A percentile compares a stretch with the other conserved stretches of the same genome.
These are phyloP conservation scores for Ceyx cyanopectus DNA, from an alignment of 2,113 vertebrate genomes.

Conservation along the genomic window DNA sequence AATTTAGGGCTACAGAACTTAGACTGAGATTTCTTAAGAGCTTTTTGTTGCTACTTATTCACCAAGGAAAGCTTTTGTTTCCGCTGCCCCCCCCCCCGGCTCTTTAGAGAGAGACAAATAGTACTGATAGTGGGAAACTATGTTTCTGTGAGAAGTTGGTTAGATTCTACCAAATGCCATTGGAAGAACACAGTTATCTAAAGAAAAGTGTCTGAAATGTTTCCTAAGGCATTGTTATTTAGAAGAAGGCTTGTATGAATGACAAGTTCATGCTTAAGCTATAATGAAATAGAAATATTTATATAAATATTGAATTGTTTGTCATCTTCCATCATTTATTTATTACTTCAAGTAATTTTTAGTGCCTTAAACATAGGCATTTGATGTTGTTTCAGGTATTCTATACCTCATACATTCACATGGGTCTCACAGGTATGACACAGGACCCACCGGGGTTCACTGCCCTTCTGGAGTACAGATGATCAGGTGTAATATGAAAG, in stretches of 20 bases:
- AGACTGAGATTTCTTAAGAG: background rate
- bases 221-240: background rate
- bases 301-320: background rate
- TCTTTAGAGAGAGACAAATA: no score
- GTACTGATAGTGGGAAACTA: no score
- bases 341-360: background rate
- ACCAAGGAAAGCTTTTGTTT: background rate
- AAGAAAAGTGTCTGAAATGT: no score
- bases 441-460: background rate
- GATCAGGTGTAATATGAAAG: background rate
- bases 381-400: background rate
- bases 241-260: background rate
- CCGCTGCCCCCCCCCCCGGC: no score
- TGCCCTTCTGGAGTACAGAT: background rate
- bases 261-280: background rate
- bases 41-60: slow-evolving; percentile 9
- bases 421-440: background rate
- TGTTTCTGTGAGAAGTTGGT: no score
- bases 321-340: background rate
- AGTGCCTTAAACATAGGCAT: background rate
- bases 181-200: no score
- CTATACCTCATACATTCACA: background rate
- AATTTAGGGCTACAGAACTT: slow-evolving; percentile 8
- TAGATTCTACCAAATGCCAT: no score
- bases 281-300: background rate